A percentile compares a stretch with the other conserved stretches of the same genome.
These are phyloP conservation scores for Dipodomys ordii DNA, from an alignment of 2,113 vertebrate genomes.

Conservation along the genomic window DNA sequence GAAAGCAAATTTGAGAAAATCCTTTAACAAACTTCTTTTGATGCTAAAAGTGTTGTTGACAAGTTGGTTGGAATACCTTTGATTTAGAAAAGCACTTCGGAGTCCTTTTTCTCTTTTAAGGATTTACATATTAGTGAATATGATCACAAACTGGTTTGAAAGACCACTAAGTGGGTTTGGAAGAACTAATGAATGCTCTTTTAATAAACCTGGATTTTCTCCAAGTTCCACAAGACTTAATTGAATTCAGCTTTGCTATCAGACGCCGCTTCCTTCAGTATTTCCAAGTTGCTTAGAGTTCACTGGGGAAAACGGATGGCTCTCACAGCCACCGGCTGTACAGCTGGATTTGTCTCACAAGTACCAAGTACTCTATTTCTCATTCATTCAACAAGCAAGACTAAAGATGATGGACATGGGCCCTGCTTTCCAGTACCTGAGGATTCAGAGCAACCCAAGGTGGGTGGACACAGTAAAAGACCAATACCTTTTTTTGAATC, in stretches of 20 bases:
- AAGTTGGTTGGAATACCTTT: conserved; percentile 10
- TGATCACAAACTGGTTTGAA: conserved; percentile 51
- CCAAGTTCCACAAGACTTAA: neutral
- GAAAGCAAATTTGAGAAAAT: neutral
- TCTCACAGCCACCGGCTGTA: neutral
- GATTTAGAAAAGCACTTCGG: conserved; percentile 7
- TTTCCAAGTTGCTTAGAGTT: neutral
- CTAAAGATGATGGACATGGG: neutral
- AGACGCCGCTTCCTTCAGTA: neutral
- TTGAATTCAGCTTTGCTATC: neutral
- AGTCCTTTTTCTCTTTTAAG: neutral
- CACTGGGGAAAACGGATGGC: neutral
- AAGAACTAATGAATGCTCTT: conserved; percentile 24
- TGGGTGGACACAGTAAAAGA: neutral
- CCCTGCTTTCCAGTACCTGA: neutral
- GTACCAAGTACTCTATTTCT: neutral
- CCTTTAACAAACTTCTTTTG: conserved; percentile 24
- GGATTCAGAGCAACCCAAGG: neutral
- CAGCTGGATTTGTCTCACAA: neutral
- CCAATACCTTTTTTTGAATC: neutral
- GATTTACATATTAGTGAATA: conserved; percentile 26
- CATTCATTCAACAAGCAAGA: neutral
- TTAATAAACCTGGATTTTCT: neutral
- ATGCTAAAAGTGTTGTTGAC: conserved; percentile 11
- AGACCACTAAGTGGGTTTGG: conserved; percentile 23